phyloP scores from a whole-genome alignment of 2,797 vertebrate species.

The Staurois parvus region DNA sequence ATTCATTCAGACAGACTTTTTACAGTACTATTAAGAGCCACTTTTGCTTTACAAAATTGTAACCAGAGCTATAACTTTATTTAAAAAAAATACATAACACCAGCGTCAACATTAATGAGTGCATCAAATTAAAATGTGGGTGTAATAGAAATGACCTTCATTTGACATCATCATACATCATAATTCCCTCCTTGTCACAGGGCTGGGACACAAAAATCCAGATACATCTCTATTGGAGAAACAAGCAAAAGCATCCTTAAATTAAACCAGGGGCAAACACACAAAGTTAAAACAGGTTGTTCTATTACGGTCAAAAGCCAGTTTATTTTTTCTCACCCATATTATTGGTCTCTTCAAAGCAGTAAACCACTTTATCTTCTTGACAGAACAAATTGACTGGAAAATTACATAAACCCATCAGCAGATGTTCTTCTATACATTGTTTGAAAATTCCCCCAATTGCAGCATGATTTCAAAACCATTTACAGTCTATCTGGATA shows the following conservation, averaged over 20 bases:
- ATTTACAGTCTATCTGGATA: constrained; percentile 68
- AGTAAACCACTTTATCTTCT: constrained; percentile 81
- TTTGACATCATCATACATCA: constrained; percentile 20
- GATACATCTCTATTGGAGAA: constrained; percentile 21
- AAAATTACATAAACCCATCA: constrained; percentile 82
- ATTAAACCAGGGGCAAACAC: background rate
- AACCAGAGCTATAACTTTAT: background rate
- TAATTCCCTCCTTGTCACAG: background rate
- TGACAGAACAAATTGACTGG: constrained; percentile 85
- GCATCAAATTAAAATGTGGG: constrained; percentile 22
- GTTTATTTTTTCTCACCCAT: constrained; percentile 58
- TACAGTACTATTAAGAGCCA: background rate
- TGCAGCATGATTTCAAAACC: constrained; percentile 70
- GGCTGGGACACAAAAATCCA: background rate
- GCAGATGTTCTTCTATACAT: constrained; percentile 81
- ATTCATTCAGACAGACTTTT: background rate
- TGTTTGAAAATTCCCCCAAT: constrained; percentile 77
- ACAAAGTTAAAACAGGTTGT: constrained; percentile 54
- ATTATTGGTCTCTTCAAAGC: constrained; percentile 75
- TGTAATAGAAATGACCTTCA: constrained; percentile 28
- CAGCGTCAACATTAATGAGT: constrained; percentile 2
- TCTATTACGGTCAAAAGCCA: constrained; percentile 67
- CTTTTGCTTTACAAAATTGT: background rate
- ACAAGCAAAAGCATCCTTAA: constrained; percentile 15
- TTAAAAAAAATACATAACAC: background rate